Conservation (phyloP, 2,888 invertebrate species). For the Parnassius mnemosyne region DNA sequence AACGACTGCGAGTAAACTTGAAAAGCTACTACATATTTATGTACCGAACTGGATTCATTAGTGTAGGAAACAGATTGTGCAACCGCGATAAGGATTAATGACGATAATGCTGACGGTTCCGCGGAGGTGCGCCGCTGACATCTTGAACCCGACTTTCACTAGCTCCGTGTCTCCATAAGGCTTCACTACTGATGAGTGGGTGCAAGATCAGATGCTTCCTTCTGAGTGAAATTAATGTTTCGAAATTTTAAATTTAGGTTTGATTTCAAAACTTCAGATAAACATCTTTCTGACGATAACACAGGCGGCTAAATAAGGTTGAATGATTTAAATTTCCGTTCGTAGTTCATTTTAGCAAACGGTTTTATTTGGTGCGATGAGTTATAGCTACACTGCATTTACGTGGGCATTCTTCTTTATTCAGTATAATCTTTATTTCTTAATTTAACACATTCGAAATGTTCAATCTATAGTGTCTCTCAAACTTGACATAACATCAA, state of each 20-base stretch:
- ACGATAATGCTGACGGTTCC: conserved; percentile 36
- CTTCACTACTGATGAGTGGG: conserved; percentile 29
- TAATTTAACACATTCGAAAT: too few relatives aligned
- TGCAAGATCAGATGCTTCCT: conserved; percentile 31
- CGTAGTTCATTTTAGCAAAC: conserved; percentile 1
- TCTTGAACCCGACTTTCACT: conserved; percentile 74
- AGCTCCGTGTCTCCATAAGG: conserved; percentile 41
- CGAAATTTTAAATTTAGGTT: conserved; percentile 11
- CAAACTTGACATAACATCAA: too few relatives aligned
- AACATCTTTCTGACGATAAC: conserved; percentile 15
- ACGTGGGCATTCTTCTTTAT: background rate
- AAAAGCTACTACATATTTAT: conserved; percentile 25
- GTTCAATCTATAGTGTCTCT: too few relatives aligned
- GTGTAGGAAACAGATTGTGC: conserved; percentile 38
- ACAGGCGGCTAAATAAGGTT: conserved; percentile 13
- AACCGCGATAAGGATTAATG: conserved; percentile 55
- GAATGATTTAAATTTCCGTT: conserved; percentile 7
- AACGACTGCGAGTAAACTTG: conserved; percentile 6
- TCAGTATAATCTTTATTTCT: too few relatives aligned
- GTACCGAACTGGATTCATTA: conserved; percentile 32
- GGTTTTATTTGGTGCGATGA: background rate
- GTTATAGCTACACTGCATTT: background rate
- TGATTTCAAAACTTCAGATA: conserved; percentile 12
- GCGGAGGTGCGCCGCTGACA: conserved; percentile 50
- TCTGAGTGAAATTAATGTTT: conserved; percentile 36